Conservation (phyloP, 2,113 vertebrate species). For the Menidia beryllina region DNA sequence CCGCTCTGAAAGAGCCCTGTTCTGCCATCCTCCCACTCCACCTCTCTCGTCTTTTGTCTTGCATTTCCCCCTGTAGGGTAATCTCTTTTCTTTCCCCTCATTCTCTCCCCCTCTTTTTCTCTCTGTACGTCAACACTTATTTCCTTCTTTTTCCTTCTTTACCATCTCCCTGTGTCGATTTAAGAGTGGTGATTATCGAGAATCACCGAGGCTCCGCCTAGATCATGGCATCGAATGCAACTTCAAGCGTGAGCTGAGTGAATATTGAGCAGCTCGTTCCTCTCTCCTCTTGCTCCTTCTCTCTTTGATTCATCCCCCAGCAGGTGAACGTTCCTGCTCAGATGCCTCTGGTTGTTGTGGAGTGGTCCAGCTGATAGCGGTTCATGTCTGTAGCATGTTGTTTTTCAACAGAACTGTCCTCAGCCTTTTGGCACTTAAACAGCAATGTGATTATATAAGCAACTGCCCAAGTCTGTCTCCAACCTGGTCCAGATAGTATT, state of each 20-base stretch:
- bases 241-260: slow-evolving; percentile 49
- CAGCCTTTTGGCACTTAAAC: slow-evolving; percentile 9
- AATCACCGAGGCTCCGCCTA: slow-evolving; percentile 48
- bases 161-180: slow-evolving; percentile 47
- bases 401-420: slow-evolving; percentile 14
- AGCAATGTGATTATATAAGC: slow-evolving; percentile 22
- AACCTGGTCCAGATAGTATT: slow-evolving; percentile 37
- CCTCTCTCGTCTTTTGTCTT: slow-evolving; percentile 73
- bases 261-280: slow-evolving; percentile 49
- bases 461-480: slow-evolving; percentile 28
- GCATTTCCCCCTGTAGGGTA: slow-evolving; percentile 67
- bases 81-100: slow-evolving; percentile 44
- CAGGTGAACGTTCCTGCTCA: slow-evolving; percentile 54
- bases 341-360: slow-evolving; percentile 54
- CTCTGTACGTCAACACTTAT: slow-evolving; percentile 55
- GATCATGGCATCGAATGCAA: slow-evolving; percentile 41
- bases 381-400: slow-evolving; percentile 35
- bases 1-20: slow-evolving; percentile 59
- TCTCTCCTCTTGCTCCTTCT: slow-evolving; percentile 32
- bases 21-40: slow-evolving; percentile 74
- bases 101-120: slow-evolving; percentile 15
- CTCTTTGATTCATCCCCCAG: slow-evolving; percentile 58
- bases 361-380: slow-evolving; percentile 31
- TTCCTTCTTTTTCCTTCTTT: slow-evolving; percentile 40
- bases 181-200: slow-evolving; percentile 61